Conservation (phyloP, 2,888 invertebrate species). For the Sminthurides aquaticus region DNA sequence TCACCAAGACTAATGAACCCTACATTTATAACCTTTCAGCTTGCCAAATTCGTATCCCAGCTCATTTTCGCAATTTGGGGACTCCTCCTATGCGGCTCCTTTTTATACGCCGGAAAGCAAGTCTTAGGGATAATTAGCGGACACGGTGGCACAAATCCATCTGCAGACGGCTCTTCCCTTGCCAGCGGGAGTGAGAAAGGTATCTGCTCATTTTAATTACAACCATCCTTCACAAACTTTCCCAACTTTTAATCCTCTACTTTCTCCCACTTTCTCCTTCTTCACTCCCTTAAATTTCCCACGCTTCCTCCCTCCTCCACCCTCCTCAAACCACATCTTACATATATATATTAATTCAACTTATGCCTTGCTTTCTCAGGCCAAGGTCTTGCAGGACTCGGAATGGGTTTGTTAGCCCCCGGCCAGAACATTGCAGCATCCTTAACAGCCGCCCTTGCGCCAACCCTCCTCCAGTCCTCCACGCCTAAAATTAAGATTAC, state of each 20-base stretch:
- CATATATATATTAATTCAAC: not conserved
- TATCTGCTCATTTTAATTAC: constrained; percentile 7
- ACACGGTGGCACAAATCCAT: constrained; percentile 1
- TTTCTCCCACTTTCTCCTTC: too few relatives aligned
- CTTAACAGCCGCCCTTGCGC: constrained; percentile 52
- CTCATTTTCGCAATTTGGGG: constrained; percentile 54
- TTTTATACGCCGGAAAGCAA: constrained; percentile 51
- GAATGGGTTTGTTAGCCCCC: constrained; percentile 49
- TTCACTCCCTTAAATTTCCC: too few relatives aligned
- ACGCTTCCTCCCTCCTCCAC: too few relatives aligned
- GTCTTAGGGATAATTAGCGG: constrained; percentile 20
- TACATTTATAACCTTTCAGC: constrained; percentile 41
- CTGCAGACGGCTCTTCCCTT: constrained; percentile 31
- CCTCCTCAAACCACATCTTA: not conserved
- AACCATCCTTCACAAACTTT: not conserved
- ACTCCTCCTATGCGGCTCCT: constrained; percentile 52
- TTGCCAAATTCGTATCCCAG: constrained; percentile 51
- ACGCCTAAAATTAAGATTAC: constrained; percentile 47
- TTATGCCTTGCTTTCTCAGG: too few relatives aligned
- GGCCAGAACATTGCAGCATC: constrained; percentile 53
- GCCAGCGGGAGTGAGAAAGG: constrained; percentile 36
- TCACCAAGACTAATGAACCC: not conserved
- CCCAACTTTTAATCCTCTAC: too few relatives aligned
- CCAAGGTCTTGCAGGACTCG: constrained; percentile 19
- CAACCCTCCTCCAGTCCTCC: constrained; percentile 48